Evolutionary conservation across 2,797 vertebrate genomes (phyloP), one percentile per base, ranked within the genome.

Genomic region (Sebastes itinus): DNA sequence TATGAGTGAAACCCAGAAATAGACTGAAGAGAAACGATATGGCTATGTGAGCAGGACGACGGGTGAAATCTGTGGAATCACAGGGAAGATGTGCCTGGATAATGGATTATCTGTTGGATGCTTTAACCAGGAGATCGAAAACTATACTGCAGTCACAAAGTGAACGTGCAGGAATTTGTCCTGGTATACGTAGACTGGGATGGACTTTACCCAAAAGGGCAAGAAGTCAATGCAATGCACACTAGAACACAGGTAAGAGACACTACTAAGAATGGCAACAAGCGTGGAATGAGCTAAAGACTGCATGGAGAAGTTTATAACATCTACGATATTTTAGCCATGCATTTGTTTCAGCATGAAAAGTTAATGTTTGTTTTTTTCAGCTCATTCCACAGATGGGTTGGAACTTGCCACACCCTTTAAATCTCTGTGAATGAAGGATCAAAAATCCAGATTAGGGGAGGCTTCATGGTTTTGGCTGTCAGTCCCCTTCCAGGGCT

Each of bases 1-100:
- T 86, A 84, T 80, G 82, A 85, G 82, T 75, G 66, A 86, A 81
- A 83, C 73, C 46, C 73, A 82, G 65, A 55, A 84, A 87, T 68
- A 86, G 77, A 79, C 30, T 60, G 63, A 80, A 81, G 67, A 84
- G 74, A 80, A 86, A 81, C 2, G 69, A 87, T 77, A 69, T 13
- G 18, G 23, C 46, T 65, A 64, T 80, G 68, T 75, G 67, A 80
- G 76, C 67, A 60, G 78, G 75, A 79, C 3, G 16, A 77, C 4
- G 13, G 63, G 23, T 23, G 55, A 79, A 80, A 87, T 85, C 73
- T 75, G 74, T 38, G 13, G 55, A 80, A 82, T 85, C 75, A 77
- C 60, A 75, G 61, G 33, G n/a, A 66, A 80, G 78, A 80, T 60
- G 49, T 9, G 56, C 54, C 25, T 49, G 46, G 77, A 27, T 74